Percentiles rank a stretch among this genome's conserved stretches.
Conservation (phyloP, 2,797 vertebrate species). For the Oreochromis grahami region DNA sequence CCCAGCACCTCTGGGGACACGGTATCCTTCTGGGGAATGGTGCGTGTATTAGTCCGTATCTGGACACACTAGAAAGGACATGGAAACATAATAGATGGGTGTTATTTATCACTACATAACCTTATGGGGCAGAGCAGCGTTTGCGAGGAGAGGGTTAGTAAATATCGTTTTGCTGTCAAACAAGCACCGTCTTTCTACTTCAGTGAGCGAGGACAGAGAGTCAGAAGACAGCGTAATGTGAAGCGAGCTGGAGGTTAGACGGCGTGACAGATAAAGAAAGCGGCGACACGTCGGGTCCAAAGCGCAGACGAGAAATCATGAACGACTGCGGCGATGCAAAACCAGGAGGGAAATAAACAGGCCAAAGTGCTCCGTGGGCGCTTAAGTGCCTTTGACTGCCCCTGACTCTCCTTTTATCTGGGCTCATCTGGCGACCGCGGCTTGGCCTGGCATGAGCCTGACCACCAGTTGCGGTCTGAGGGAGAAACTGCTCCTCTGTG, state of each 20-base stretch:
- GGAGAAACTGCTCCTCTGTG: conserved; percentile 68
- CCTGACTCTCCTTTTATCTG: conserved; percentile 50
- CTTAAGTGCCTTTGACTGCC: conserved; percentile 38
- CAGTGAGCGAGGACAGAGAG: not conserved
- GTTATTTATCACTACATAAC: conserved; percentile 54
- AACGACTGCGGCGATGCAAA: not conserved
- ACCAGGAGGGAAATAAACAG: conserved; percentile 22
- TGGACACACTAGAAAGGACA: conserved; percentile 72
- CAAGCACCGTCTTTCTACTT: not conserved
- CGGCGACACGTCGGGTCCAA: not conserved
- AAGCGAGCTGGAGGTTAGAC: conserved; percentile 5
- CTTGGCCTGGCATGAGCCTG: conserved; percentile 68
- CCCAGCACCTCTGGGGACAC: conserved; percentile 54
- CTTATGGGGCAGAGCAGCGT: conserved; percentile 5
- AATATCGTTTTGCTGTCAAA: conserved; percentile 20
- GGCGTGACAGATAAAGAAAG: not conserved
- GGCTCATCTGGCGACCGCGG: conserved; percentile 65
- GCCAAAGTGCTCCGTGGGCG: conserved; percentile 31
- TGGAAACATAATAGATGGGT: conserved; percentile 65
- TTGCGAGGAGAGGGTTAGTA: conserved; percentile 10
- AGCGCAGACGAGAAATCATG: not conserved
- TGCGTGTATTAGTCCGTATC: conserved; percentile 66
- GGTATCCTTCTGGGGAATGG: conserved; percentile 62
- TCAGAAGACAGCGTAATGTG: not conserved
- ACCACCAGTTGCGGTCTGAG: conserved; percentile 72